Evolutionary conservation across 2,888 invertebrate species (phyloP).

Genomic region (Zygogramma bicolorata): DNA sequence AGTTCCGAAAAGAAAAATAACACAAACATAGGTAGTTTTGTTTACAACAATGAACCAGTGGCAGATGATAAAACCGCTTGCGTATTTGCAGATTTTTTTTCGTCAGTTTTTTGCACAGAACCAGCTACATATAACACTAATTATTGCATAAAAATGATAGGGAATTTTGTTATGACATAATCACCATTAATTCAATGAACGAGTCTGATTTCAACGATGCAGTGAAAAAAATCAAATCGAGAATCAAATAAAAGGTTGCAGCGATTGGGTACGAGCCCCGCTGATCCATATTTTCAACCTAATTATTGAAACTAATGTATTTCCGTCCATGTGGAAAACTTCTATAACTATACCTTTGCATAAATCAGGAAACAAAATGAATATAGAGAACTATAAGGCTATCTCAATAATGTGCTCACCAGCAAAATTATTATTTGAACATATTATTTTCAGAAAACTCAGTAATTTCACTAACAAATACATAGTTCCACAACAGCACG

Average conservation of each 20-base stretch:
- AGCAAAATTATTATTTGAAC: not conserved
- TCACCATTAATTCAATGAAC: not conserved
- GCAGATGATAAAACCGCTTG: not conserved
- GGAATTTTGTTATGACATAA: not conserved
- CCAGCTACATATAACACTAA: not conserved
- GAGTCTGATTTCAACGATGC: not conserved
- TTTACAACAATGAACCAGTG: not conserved
- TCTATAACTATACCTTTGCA: not conserved
- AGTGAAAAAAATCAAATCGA: not conserved
- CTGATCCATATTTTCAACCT: too few relatives aligned
- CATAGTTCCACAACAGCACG: not conserved
- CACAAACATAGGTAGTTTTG: not conserved
- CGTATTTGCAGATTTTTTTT: not conserved
- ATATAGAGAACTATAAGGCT: not conserved
- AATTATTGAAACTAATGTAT: too few relatives aligned
- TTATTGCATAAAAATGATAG: not conserved
- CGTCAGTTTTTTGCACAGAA: not conserved
- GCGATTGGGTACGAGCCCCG: too few relatives aligned
- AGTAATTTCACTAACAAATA: not conserved
- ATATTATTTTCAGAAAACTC: not conserved
- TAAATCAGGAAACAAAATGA: not conserved
- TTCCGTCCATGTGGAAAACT: not conserved
- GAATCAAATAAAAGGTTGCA: too few relatives aligned
- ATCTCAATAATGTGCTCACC: not conserved
- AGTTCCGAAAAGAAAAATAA: not conserved